Evolutionary conservation across 2,797 vertebrate genomes (phyloP).

Genomic region (Ptychadena robeensis): DNA sequence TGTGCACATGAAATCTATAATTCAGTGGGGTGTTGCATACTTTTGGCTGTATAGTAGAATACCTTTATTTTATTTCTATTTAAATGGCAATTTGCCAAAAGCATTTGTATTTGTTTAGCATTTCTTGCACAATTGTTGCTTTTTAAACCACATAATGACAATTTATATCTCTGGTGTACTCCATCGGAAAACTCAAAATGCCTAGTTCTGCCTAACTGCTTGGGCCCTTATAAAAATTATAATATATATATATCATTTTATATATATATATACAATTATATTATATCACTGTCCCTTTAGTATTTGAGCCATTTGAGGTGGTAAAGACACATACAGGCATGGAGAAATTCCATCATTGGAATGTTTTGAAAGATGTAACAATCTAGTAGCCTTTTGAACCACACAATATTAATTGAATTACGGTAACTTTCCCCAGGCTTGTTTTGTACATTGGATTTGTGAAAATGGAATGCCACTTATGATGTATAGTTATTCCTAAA

Average conservation of each 20-base stretch:
- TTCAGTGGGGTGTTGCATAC: too few species aligned
- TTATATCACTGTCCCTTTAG: too few species aligned
- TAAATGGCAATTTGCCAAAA: too few species aligned
- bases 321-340: too few species aligned
- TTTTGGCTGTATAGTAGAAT: too few species aligned
- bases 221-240: neutral
- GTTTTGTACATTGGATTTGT: neutral
- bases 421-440: neutral
- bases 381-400: neutral
- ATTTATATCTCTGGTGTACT: too few species aligned
- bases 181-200: neutral
- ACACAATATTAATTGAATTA: neutral
- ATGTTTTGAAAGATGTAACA: neutral
- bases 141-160: too few species aligned
- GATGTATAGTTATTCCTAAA: neutral
- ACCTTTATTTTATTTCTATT: too few species aligned
- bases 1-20: too few species aligned
- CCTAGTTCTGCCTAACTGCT: neutral
- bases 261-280: too few species aligned
- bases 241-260: too few species aligned
- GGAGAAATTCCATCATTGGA: neutral
- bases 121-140: neutral
- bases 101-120: neutral
- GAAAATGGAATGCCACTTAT: neutral
- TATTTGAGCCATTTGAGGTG: too few species aligned